Evolutionary conservation across 2,113 vertebrate species (phyloP), one percentile per base, ranked within the genome.

Genomic region (Candoia aspera): DNA sequence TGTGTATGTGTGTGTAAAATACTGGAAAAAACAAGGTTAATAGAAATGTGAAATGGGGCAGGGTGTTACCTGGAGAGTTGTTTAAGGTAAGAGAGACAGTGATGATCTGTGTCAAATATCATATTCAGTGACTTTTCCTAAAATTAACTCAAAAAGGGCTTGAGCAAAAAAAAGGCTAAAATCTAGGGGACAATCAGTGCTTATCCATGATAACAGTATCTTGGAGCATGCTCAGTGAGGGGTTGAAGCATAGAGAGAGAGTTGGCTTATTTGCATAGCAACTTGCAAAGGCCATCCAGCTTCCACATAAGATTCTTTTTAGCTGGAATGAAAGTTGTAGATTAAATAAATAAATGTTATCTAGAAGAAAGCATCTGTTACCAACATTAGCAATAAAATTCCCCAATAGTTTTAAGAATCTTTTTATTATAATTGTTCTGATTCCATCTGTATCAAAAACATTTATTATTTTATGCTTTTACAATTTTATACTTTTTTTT

Each of bases 401-500:
- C 29, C 79, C 2, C 4, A 90, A 57, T 54, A 19, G 33, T 64
- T 79, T 73, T 1, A 60, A 90, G 8, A 90, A 46, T 59, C n/a
- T n/a, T 49, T n/a, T 37, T 88, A 57, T 58, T 42, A 59, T 91
- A 91, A 90, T 73, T 57, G 58, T 54, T 59, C 9, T 37, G 26
- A 91, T 92, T 1, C 85, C 15, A 60, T 88, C 8, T 92, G 54
- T 33, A 92, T 21, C 84, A 85, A 10, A 57, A 84, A 58, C 55
- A 68, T 64, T 87, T 53, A 37, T n/a, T 64, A 13, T 64, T 64
- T 64, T 64, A 64, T 64, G 29, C 29, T n/a, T n/a, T n/a, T 64
- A 29, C 62, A n/a, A 64, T 13, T 26, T 64, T n/a, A 15, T 53
- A 53, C 92, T 91, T 93, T 86, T 88, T 94, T 91, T 96, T 94